phyloP scores from a whole-genome alignment of 2,797 vertebrate genomes.

The Melanotaenia trifasciata region DNA sequence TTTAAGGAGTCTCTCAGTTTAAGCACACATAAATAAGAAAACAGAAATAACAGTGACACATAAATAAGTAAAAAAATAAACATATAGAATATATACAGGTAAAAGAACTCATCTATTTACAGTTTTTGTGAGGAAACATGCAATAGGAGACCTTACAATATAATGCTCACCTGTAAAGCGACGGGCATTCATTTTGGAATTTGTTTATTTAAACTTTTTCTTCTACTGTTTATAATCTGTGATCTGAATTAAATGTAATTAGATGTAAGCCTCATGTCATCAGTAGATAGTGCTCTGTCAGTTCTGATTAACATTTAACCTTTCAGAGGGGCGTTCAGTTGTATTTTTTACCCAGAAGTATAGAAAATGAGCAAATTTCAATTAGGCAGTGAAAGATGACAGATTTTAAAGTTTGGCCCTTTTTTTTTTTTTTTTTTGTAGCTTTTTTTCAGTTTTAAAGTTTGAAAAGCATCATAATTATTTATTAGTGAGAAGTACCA shows the following conservation, averaged over 20 bases:
- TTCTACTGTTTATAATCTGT: slow-evolving; percentile 45
- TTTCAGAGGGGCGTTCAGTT: slow-evolving; percentile 26
- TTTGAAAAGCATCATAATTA: not conserved
- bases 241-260: slow-evolving; percentile 35
- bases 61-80: too few species aligned
- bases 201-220: slow-evolving; percentile 5
- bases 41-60: too few species aligned
- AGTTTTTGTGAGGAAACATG: slow-evolving; percentile 17
- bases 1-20: too few species aligned
- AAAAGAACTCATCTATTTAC: too few species aligned
- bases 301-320: slow-evolving; percentile 51
- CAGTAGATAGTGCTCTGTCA: slow-evolving; percentile 17
- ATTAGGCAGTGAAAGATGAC: not conserved
- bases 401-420: not conserved
- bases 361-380: not conserved
- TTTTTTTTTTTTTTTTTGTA: not conserved
- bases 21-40: too few species aligned
- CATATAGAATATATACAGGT: too few species aligned
- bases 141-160: slow-evolving; percentile 3
- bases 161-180: not conserved
- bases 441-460: not conserved
- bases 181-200: not conserved
- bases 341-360: slow-evolving; percentile 8
- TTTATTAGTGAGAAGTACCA: too few species aligned
- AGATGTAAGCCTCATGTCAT: slow-evolving; percentile 46